These are phyloP conservation scores for Tiliqua scincoides DNA, from an alignment of 2,113 vertebrate genomes.

Conservation along the genomic window DNA sequence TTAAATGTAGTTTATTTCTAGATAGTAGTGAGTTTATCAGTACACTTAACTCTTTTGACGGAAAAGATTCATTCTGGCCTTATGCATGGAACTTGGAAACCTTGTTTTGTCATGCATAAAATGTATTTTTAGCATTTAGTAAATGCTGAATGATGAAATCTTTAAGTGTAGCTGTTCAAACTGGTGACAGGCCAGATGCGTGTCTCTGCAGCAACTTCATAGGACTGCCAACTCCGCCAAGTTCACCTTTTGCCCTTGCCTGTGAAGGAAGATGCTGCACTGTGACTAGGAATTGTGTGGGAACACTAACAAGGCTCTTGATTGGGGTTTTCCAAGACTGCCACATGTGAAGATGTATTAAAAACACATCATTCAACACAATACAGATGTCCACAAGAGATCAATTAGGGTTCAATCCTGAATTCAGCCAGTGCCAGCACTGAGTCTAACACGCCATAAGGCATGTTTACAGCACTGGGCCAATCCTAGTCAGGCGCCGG, in stretches of 20 bases:
- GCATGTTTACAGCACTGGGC: no score
- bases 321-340: background rate
- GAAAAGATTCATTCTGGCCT: background rate
- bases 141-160: background rate
- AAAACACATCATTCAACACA: background rate
- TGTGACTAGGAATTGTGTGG: background rate
- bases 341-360: background rate
- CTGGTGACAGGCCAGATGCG: background rate
- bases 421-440: no score
- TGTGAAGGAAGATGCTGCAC: background rate
- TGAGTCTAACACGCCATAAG: no score
- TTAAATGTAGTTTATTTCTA: no score
- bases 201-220: background rate
- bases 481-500: no score
- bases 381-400: background rate
- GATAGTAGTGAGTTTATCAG: no score
- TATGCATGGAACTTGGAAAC: no score
- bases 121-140: no score
- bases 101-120: background rate
- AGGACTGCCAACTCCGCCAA: no score
- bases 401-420: no score
- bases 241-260: background rate
- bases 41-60: background rate
- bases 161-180: background rate
- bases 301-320: background rate